Evolutionary conservation across 2,113 vertebrate species (phyloP).

Genomic region (Pyxicephalus adspersus): DNA sequence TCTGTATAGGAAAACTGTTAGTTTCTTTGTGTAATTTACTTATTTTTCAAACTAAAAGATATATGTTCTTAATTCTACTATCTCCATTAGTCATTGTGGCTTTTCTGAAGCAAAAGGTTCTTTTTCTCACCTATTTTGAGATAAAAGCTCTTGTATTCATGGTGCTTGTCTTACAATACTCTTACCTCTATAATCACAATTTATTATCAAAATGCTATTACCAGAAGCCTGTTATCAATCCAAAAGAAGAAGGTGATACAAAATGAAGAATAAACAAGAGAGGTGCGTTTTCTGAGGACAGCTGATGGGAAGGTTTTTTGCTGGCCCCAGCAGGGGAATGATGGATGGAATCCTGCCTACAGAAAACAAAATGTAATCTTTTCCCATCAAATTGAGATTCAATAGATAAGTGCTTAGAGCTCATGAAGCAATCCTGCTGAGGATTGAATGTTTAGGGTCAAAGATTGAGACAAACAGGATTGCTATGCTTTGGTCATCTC

Average conservation of each 20-base stretch:
- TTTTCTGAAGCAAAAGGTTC: slow-evolving; percentile 1
- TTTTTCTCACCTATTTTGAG: neutral
- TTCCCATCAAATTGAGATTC: slow-evolving; percentile 43
- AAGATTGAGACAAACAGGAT: slow-evolving; percentile 26
- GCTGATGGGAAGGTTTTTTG: slow-evolving; percentile 26
- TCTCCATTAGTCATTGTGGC: neutral
- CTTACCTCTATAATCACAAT: slow-evolving; percentile 14
- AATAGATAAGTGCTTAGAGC: slow-evolving; percentile 37
- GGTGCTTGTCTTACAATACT: slow-evolving; percentile 17
- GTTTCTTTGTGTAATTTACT: too few relatives aligned
- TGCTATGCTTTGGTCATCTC: slow-evolving; percentile 3
- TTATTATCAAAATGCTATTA: slow-evolving; percentile 33
- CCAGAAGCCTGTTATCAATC: slow-evolving; percentile 19
- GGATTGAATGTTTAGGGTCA: slow-evolving; percentile 25
- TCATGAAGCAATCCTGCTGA: slow-evolving; percentile 32
- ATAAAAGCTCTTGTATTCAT: slow-evolving; percentile 24
- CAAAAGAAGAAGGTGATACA: slow-evolving; percentile 1
- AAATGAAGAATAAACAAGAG: slow-evolving; percentile 5
- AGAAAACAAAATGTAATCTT: slow-evolving; percentile 43
- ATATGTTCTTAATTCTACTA: neutral
- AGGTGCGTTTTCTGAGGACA: slow-evolving; percentile 23
- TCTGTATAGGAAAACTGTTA: too few relatives aligned
- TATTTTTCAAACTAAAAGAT: neutral
- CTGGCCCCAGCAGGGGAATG: slow-evolving; percentile 29
- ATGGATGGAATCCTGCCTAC: slow-evolving; percentile 15